Evolutionary conservation across 2,113 vertebrate species (phyloP), one percentile per base, ranked within the genome.

Genomic region (Oreochromis aureus): DNA sequence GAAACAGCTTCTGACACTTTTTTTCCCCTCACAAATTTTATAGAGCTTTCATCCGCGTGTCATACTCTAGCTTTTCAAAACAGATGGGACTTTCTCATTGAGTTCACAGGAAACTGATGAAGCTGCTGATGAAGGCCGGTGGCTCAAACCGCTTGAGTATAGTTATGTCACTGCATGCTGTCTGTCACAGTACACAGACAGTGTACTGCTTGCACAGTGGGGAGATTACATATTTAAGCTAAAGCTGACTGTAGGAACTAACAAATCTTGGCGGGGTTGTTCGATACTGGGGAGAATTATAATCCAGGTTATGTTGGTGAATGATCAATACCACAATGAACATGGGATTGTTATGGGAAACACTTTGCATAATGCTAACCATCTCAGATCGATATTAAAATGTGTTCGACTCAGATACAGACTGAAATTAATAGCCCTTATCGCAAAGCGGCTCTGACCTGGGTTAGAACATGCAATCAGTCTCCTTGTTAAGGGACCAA

Each of bases 331-430:
- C 73, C 44, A 8, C 0, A 1, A 32, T 2, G 2, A 78, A 51
- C 71, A 32, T 51, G 46, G 18, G 36, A 81, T 61, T 54, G 73
- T 89, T 90, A 90, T 78, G 48, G 56, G 63, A 89, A 78, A 78
- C 58, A 59, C 80, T 92, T 83, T 84, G 63, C 76, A 86, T 83
- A 71, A 90, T 82, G 85, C 66, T 71, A 86, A 58, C 81, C 15
- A 73, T 81, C 80, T 39, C 7, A 80, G 85, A 94, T 94, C 89
- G 55, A 94, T 93, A 89, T 78, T 63, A 91, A 90, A 88, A 88
- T 87, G 73, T 85, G 27, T 86, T 93, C 73, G 80, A 53, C 86
- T 82, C 80, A 73, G 82, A 89, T 83, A 54, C 85, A 88, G 66
- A 89, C 39, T 87, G 80, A 89, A 90, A 93, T 91, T 69, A 93